phyloP scores from a whole-genome alignment of 53 echinoderm and acorn worm species.

The Patiria pectinifera region DNA sequence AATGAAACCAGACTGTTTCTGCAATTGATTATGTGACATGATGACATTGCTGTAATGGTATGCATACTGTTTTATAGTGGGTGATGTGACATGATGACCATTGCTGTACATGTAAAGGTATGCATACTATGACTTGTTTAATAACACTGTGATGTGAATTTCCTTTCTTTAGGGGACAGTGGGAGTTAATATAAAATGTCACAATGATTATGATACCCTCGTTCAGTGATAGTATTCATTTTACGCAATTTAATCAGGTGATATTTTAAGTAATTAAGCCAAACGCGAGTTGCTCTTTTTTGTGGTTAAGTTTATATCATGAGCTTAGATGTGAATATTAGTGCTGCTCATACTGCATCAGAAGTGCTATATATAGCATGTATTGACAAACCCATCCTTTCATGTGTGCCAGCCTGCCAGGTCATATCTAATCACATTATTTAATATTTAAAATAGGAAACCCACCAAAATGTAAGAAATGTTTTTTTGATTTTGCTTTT shows the following conservation, averaged over 20 bases:
- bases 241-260: too few relatives aligned
- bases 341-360: neutral
- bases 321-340: neutral
- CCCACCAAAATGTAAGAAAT: conserved; percentile 19
- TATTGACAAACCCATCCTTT: neutral
- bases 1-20: neutral
- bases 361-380: neutral
- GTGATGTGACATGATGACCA: too few relatives aligned
- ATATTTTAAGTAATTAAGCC: neutral
- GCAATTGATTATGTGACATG: too few relatives aligned
- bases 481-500: conserved; percentile 6
- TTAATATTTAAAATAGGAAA: neutral
- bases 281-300: neutral
- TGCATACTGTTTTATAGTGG: too few relatives aligned
- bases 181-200: too few relatives aligned
- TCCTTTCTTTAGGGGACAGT: too few relatives aligned
- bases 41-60: too few relatives aligned
- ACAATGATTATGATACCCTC: too few relatives aligned
- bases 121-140: too few relatives aligned
- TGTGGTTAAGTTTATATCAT: neutral
- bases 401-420: conserved; percentile 1
- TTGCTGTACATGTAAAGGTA: too few relatives aligned
- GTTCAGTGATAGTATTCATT: too few relatives aligned
- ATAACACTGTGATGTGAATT: too few relatives aligned
- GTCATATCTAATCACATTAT: conserved; percentile 19